These are phyloP conservation scores for Melinopterus prodromus DNA, from an alignment of 2,888 invertebrate genomes.

Conservation along the genomic window DNA sequence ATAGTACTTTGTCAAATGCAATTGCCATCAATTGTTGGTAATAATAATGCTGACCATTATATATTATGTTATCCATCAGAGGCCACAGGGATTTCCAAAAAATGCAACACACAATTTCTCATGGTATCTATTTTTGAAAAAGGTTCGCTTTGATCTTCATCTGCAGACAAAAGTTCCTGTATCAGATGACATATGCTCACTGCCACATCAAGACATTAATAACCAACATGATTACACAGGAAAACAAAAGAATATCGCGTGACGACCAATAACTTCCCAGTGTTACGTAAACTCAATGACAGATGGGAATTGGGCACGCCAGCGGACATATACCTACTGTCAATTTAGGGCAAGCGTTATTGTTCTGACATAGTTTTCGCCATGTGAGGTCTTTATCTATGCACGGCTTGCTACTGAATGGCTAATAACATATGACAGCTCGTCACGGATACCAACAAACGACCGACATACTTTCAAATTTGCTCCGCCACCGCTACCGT, in stretches of 20 bases:
- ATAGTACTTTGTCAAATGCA: no score
- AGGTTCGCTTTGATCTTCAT: no score
- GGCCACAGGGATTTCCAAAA: no score
- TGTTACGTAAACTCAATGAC: not conserved
- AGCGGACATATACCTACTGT: not conserved
- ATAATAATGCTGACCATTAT: no score
- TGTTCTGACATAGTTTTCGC: slow-evolving; percentile 4
- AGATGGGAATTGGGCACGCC: not conserved
- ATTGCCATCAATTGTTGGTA: no score
- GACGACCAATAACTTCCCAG: not conserved
- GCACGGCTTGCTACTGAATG: not conserved
- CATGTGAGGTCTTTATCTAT: slow-evolving; percentile 4
- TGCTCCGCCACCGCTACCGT: not conserved
- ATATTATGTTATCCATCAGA: no score
- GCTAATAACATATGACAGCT: slow-evolving; percentile 4
- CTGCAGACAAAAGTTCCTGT: no score
- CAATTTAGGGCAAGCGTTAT: not conserved
- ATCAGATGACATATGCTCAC: no score
- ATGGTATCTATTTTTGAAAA: no score
- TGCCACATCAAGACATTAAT: no score
- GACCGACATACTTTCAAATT: not conserved
- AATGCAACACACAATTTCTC: no score
- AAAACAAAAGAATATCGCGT: not conserved
- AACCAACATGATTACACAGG: no score
- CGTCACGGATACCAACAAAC: not conserved